Conservation (phyloP, 2,797 vertebrate genomes). For the Chloroceryle amazona region DNA sequence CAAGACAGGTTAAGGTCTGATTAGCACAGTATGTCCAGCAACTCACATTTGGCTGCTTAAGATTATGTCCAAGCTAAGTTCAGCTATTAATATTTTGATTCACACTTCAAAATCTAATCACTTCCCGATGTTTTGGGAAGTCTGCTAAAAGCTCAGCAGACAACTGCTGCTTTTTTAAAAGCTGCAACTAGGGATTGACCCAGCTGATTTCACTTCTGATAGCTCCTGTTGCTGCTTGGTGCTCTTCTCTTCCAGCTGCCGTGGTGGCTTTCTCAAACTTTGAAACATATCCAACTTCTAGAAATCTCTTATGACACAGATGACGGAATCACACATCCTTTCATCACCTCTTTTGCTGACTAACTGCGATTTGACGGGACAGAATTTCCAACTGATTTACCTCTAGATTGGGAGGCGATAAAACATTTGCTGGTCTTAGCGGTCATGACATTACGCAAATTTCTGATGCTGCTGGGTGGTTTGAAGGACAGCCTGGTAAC, state of each 20-base stretch:
- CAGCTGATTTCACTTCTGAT: background rate
- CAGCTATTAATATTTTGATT: background rate
- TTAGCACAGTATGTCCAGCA: background rate
- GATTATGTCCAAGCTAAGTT: background rate
- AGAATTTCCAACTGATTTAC: background rate
- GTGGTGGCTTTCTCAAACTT: background rate
- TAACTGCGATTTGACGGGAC: background rate
- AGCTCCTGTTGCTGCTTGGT: background rate
- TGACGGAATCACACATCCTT: background rate
- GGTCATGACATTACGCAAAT: background rate
- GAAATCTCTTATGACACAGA: background rate
- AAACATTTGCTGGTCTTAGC: background rate
- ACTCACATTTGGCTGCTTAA: background rate
- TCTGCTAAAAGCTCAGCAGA: background rate
- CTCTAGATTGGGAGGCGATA: background rate
- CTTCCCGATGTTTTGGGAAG: background rate
- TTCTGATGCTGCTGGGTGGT: background rate
- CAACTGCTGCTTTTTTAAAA: background rate
- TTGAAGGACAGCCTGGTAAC: background rate
- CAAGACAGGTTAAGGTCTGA: background rate
- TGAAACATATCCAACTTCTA: background rate
- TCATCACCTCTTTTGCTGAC: background rate
- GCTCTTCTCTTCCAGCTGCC: background rate
- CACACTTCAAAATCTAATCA: background rate
- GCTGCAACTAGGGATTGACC: background rate